Evolutionary conservation across 2,888 invertebrate species (phyloP), one percentile per base, ranked within the genome.

Genomic region (Ischnus inquisitorius): DNA sequence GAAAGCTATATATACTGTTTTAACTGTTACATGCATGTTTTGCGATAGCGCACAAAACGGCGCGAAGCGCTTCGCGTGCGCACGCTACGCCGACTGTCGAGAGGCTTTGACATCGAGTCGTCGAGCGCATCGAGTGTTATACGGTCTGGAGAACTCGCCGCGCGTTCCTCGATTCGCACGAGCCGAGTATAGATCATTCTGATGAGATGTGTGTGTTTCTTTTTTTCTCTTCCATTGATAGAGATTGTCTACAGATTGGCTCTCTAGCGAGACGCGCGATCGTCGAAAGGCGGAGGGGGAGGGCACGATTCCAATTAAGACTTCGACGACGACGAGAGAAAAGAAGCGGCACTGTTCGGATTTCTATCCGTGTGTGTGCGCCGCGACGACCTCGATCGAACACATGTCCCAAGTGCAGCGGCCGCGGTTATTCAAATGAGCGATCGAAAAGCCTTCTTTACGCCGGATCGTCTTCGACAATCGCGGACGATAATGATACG

Each of bases 1-100:
- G 6, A 57, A 57, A 14, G 34, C 34, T 34, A 34, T 34, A 34
- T 34, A 34, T 34, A 34, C 57, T 14, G 60, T 25, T 25, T 22
- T 54, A 22, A 28, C 60, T 28, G 60, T 25, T 60, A 60, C 60
- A 60, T n/a, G 28, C 12, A 71, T 19, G 71, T 25, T 72, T 43
- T 46, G 25, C 72, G 72, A 72, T 60, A 60, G 22, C 6, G 46
- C 34, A n/a, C n/a, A 46, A 72, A 72, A 60, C 60, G 60, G 43
- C 72, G 43, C 57, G 43, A 60, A 72, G 25, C 28, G 39, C 34
- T 22, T 57, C 25, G 43, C 57, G 60, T 46, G 60, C 72, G 54
- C 43, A 41, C 28, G 48, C 46, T 46, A 48, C 68, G 68, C 68
- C 34, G 34, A 1, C 34, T 34, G 6, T 34, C 6, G 34, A 34